Evolutionary conservation across 2,888 invertebrate species (phyloP).

Genomic region (Polylopha cassiicola): DNA sequence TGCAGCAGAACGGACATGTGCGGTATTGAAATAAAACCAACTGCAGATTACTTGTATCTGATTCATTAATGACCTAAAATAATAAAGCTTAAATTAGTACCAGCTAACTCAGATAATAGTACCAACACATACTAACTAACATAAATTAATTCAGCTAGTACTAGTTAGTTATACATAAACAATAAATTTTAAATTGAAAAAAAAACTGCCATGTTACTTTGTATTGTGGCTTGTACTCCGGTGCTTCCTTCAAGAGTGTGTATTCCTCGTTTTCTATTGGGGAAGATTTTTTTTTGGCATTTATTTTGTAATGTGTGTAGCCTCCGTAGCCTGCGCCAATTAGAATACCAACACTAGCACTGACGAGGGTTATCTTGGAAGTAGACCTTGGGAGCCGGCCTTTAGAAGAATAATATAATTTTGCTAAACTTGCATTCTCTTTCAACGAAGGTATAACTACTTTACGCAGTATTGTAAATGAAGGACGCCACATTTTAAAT

Average conservation of each 20-base stretch:
- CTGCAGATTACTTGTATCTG: conserved; percentile 82
- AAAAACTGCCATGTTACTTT: conserved; percentile 54
- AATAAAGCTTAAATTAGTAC: conserved; percentile 20
- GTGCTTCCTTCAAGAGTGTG: conserved; percentile 62
- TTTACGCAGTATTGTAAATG: conserved; percentile 52
- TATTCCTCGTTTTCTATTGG: conserved; percentile 58
- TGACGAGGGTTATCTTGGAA: conserved; percentile 74
- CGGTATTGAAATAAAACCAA: conserved; percentile 96
- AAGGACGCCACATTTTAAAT: conserved; percentile 64
- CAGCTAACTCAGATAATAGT: too few species aligned
- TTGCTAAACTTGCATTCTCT: conserved; percentile 45
- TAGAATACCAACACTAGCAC: conserved; percentile 77
- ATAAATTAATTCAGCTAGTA: too few species aligned
- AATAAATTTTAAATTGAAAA: too few species aligned
- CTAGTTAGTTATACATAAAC: neutral
- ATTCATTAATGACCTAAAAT: conserved; percentile 79
- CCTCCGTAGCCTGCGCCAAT: conserved; percentile 75
- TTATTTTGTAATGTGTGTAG: conserved; percentile 70
- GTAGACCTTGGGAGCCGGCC: conserved; percentile 57
- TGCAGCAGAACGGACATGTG: conserved; percentile 98
- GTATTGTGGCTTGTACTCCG: conserved; percentile 72
- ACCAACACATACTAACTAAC: too few species aligned
- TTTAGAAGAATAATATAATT: conserved; percentile 53
- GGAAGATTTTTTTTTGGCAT: conserved; percentile 44
- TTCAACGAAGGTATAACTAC: conserved; percentile 47